Conservation (phyloP, 2,797 vertebrate species). For the Premnoplex brunnescens region DNA sequence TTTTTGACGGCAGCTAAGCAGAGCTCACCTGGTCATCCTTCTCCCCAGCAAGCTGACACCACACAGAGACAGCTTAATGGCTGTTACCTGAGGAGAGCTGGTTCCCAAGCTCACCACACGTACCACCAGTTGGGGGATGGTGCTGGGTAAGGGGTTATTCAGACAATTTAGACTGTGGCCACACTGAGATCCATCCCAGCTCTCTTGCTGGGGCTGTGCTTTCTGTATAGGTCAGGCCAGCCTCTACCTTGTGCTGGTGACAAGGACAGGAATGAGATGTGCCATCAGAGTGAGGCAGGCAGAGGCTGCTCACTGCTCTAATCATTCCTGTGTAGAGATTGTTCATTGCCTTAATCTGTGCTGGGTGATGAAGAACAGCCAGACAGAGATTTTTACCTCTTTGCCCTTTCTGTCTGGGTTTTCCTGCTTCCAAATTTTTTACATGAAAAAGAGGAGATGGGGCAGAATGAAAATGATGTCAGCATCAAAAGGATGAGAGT, state of each 20-base stretch:
- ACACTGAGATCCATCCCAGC: not conserved
- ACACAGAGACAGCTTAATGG: accelerated
- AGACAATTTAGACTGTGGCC: not conserved
- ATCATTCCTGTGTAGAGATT: not conserved
- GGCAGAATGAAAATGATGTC: not conserved
- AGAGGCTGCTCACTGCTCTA: not conserved
- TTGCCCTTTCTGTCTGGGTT: not conserved
- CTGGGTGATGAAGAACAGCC: not conserved
- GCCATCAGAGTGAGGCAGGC: not conserved
- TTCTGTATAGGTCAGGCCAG: not conserved
- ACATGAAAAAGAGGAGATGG: not conserved
- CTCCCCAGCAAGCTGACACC: not conserved
- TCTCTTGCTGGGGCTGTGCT: not conserved
- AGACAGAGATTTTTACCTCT: not conserved
- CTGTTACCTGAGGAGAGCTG: not conserved
- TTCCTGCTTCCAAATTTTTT: not conserved
- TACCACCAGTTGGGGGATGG: not conserved
- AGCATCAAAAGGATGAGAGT: not conserved
- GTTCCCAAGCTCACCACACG: not conserved
- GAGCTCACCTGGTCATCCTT: not conserved
- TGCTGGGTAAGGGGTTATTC: not conserved
- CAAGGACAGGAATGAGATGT: not conserved
- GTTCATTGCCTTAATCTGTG: not conserved
- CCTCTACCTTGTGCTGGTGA: not conserved
- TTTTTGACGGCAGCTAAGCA: not conserved